Conservation (phyloP, 2,888 invertebrate genomes). For the Andrena camellia region DNA sequence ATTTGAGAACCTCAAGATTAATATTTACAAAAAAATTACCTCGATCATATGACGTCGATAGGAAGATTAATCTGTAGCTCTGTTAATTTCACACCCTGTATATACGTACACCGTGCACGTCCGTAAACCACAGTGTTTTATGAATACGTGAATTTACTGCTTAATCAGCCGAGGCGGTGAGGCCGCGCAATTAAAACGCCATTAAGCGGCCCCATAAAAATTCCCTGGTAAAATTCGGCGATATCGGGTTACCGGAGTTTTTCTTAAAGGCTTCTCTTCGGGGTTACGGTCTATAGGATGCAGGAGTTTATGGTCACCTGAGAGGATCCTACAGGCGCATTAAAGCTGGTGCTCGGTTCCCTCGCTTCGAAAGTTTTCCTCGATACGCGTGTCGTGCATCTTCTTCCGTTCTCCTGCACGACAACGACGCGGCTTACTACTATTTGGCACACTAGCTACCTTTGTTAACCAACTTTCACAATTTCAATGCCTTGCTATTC, state of each 20-base stretch:
- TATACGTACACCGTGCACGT: constrained; percentile 37
- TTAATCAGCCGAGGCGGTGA: constrained; percentile 78
- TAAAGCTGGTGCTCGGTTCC: constrained; percentile 29
- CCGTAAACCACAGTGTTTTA: constrained; percentile 79
- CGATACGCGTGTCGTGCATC: not conserved
- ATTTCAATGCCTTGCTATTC: no score
- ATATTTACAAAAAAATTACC: not conserved
- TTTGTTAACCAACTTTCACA: no score
- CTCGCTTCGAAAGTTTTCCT: constrained; percentile 28
- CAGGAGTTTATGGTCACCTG: constrained; percentile 58
- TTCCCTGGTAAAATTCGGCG: constrained; percentile 76
- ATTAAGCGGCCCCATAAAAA: constrained; percentile 79
- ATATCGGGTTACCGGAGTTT: constrained; percentile 75
- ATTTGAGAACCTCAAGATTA: not conserved
- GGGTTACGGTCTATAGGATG: constrained; percentile 59
- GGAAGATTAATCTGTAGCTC: not conserved
- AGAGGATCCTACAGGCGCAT: constrained; percentile 42
- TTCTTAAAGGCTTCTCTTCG: constrained; percentile 47
- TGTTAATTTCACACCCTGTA: constrained; percentile 5
- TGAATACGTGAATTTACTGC: constrained; percentile 82
- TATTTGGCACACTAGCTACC: not conserved
- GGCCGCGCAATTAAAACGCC: constrained; percentile 80
- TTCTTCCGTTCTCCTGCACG: not conserved
- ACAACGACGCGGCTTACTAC: not conserved
- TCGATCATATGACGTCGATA: not conserved